Conservation (phyloP, 2,888 invertebrate species). For the Vesta saturnalis region DNA sequence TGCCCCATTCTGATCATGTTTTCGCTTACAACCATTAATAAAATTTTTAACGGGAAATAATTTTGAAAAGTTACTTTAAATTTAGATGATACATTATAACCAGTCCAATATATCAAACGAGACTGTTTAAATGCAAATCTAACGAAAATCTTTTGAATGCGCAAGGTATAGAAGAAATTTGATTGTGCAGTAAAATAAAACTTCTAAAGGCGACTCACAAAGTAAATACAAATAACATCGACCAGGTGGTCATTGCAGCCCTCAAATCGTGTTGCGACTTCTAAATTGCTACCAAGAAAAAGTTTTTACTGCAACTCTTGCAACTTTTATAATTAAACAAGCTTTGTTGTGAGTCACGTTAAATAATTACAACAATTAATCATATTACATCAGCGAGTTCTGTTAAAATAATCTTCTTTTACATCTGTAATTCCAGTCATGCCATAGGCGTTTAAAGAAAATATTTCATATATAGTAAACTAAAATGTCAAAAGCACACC, state of each 20-base stretch:
- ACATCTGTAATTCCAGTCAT: constrained; percentile 1
- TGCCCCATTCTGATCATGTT: too few species aligned
- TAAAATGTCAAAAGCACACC: constrained; percentile 34
- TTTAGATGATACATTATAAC: background rate
- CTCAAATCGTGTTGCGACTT: background rate
- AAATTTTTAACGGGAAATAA: too few species aligned
- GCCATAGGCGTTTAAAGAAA: constrained; percentile 18
- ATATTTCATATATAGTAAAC: constrained; percentile 34
- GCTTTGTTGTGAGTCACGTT: too few species aligned
- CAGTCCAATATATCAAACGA: background rate
- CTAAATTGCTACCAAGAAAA: too few species aligned
- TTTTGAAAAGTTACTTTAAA: background rate
- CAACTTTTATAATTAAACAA: too few species aligned
- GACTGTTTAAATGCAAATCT: background rate
- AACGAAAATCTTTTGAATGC: background rate
- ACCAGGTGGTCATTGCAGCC: background rate
- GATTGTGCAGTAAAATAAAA: background rate
- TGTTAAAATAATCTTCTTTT: constrained; percentile 1
- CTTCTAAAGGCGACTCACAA: background rate
- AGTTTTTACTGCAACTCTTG: too few species aligned
- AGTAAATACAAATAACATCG: background rate
- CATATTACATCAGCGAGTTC: background rate
- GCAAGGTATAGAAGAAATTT: background rate
- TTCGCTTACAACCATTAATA: too few species aligned
- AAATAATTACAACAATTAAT: constrained; percentile 1